phyloP scores from a whole-genome alignment of 1,140 invertebrate genomes.

The Dendrolimus kikuchii region DNA sequence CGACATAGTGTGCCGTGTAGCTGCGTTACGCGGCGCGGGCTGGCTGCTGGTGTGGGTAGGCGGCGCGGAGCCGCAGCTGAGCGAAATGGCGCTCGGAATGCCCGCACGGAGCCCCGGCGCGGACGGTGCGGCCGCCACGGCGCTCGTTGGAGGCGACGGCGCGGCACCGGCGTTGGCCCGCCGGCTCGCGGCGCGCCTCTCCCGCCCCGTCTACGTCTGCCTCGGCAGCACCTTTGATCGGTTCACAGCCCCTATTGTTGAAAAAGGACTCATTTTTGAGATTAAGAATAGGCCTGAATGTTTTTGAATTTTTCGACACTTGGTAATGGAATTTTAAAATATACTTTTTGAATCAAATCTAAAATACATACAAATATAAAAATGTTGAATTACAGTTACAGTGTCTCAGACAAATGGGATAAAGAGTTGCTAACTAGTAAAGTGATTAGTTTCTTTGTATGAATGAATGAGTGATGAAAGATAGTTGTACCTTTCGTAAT shows the following conservation, averaged over 20 bases:
- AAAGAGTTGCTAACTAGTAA: too few relatives aligned
- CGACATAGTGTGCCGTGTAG: slow-evolving; percentile 13
- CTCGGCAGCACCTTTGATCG: slow-evolving; percentile 74
- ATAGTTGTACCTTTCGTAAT: too few relatives aligned
- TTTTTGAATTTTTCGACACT: slow-evolving; percentile 7
- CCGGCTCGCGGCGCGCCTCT: slow-evolving; percentile 15
- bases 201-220: slow-evolving; percentile 83
- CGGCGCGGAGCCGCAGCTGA: slow-evolving; percentile 8
- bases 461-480: too few relatives aligned
- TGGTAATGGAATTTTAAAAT: too few relatives aligned
- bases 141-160: slow-evolving; percentile 76
- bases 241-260: slow-evolving; percentile 24
- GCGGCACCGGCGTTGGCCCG: slow-evolving; percentile 71
- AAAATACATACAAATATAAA: too few relatives aligned
- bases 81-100: slow-evolving; percentile 14
- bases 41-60: slow-evolving; percentile 25
- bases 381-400: too few relatives aligned
- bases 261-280: slow-evolving; percentile 22
- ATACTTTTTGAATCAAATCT: too few relatives aligned
- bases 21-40: slow-evolving; percentile 4
- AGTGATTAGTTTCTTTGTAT: too few relatives aligned
- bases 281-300: slow-evolving; percentile 28
- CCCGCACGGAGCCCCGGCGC: slow-evolving; percentile 2
- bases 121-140: slow-evolving; percentile 73
- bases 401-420: too few relatives aligned